These are phyloP conservation scores for Dasyprocta punctata DNA, from an alignment of 2,113 vertebrate genomes.

Conservation along the genomic window DNA sequence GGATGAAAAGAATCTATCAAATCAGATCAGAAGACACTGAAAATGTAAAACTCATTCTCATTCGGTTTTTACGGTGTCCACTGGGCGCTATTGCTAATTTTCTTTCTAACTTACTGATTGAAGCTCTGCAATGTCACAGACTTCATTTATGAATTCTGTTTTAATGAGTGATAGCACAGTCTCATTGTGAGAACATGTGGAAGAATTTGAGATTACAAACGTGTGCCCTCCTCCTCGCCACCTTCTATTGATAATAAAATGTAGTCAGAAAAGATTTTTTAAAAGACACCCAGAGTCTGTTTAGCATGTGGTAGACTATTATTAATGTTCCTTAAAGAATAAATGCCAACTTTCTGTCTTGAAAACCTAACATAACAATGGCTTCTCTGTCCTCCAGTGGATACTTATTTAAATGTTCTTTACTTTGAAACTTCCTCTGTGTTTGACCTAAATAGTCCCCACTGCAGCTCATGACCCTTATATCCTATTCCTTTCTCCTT, in stretches of 20 bases:
- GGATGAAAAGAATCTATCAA: constrained; percentile 8
- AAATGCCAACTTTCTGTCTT: constrained; percentile 7
- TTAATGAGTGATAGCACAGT: neutral
- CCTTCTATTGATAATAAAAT: neutral
- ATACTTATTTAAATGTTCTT: constrained; percentile 37
- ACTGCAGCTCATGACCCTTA: neutral
- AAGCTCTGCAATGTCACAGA: neutral
- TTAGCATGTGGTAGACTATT: neutral
- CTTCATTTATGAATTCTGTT: neutral
- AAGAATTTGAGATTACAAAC: neutral
- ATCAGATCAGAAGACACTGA: neutral
- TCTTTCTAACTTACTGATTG: neutral
- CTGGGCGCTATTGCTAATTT: neutral
- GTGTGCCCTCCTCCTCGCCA: neutral
- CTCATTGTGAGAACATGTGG: neutral
- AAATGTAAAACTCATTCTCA: neutral
- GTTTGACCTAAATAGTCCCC: constrained; percentile 52
- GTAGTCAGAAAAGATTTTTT: neutral
- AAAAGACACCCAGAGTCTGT: constrained; percentile 16
- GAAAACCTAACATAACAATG: constrained; percentile 20
- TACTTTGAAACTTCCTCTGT: constrained; percentile 59
- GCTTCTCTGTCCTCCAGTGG: neutral
- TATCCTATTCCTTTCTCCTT: constrained; percentile 32
- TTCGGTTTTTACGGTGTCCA: neutral
- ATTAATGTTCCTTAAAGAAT: constrained; percentile 35